phyloP scores from a whole-genome alignment of 2,113 vertebrate species.

The Tragelaphus imberbis region DNA sequence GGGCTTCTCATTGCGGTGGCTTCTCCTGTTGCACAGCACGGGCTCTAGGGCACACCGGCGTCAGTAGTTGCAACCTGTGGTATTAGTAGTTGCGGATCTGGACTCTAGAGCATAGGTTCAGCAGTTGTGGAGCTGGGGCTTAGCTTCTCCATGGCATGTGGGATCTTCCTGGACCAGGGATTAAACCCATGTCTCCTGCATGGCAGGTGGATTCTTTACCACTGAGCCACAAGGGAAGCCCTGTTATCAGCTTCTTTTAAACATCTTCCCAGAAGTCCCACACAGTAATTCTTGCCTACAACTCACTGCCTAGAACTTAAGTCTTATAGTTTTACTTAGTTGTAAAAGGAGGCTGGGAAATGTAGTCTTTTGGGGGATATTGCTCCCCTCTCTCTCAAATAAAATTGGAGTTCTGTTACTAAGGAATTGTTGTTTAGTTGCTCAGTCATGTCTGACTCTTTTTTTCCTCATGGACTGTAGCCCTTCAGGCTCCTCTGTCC shows the following conservation, averaged over 20 bases:
- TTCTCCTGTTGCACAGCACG: background rate
- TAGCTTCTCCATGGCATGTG: background rate
- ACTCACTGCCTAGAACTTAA: background rate
- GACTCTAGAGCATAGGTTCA: background rate
- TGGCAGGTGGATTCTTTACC: background rate
- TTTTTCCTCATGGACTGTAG: background rate
- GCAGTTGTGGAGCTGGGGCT: background rate
- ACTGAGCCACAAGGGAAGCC: background rate
- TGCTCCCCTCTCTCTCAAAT: background rate
- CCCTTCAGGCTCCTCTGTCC: background rate
- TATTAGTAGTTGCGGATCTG: background rate
- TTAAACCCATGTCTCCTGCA: background rate
- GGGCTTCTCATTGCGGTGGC: background rate
- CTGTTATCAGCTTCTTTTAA: background rate
- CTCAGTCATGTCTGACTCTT: background rate
- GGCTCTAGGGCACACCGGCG: background rate
- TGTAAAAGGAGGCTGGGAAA: background rate
- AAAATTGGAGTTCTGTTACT: background rate
- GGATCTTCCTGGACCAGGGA: background rate
- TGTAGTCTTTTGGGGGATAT: background rate
- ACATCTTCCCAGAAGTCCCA: background rate
- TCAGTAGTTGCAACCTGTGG: background rate
- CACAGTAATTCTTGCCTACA: background rate
- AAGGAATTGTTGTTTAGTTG: background rate
- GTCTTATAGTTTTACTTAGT: background rate